Base-by-base conservation (phyloP, 2,797 vertebrate genomes). In the Potorous gilbertii region DNA sequence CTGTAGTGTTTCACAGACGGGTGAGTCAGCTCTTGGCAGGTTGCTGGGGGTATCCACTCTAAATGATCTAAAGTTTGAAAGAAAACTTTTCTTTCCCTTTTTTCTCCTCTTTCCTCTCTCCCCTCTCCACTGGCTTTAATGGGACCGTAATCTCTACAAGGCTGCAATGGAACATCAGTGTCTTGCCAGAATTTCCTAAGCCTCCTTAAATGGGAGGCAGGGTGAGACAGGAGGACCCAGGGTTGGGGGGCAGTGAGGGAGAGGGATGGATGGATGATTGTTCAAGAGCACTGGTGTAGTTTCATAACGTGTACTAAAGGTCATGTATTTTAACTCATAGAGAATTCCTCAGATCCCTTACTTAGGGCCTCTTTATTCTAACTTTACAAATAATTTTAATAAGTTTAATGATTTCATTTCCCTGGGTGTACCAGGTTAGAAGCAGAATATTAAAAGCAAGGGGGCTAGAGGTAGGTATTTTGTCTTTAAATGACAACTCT, bases 11-110 rank as follows among this genome's bases (percentile, higher is more conserved):
- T 62, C 1, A 55, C 93, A 91, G 95, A 87, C 94, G 62, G 13
- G 96, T 98, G 97, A 98, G 94, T 97, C 98, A 98, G 98, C 97
- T 95, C 94, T 96, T 98, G 98, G 98, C 97, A 96, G 94, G 95
- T 94, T 0, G 0, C 9, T 87, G 74, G 54, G 94, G 90, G 92
- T 66, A 21, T 94, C 97, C 96, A 97, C 98, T 98, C 96, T 94
- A 97, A 54, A 93, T 34, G 62, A 4, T 95, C 97, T 95, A 91
- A 56, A 96, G 95, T 55, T 95, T 97, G 97, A 98, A 98, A 98
- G 97, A 94, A 54, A 92, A 96, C 95, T 97, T 98, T 98, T 97
- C 97, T 97, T 97, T 96, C 95, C 10, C 0, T 50, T 91, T 50
- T 91, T 92, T 90, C 97, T 97, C 96, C 97, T 95, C 95, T 97